These are phyloP conservation scores for Baronia brevicornis DNA, from an alignment of 2,888 invertebrate species.

Conservation along the genomic window DNA sequence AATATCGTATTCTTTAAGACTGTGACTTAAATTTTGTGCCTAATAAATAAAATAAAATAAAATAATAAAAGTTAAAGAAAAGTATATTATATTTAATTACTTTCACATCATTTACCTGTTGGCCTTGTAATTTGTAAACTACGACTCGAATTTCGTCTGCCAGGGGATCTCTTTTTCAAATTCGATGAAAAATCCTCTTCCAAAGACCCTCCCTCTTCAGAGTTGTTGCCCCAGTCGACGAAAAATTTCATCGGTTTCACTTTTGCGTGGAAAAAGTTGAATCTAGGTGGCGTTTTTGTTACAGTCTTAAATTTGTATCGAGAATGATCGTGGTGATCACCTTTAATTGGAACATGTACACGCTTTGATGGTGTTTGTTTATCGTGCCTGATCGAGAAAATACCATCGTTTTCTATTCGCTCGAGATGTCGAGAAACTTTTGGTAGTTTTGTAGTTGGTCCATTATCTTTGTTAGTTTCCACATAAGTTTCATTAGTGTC, in stretches of 20 bases:
- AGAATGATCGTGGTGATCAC: constrained; percentile 4
- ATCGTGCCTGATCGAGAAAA: constrained; percentile 5
- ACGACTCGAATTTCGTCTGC: constrained; percentile 21
- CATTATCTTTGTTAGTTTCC: constrained; percentile 12
- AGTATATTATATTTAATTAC: constrained; percentile 1
- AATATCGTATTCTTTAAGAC: no score
- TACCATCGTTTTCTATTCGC: background rate
- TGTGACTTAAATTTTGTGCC: no score
- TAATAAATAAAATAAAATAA: background rate
- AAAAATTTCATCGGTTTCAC: constrained; percentile 24
- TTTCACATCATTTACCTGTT: constrained; percentile 22
- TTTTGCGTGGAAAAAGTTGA: constrained; percentile 22
- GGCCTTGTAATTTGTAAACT: constrained; percentile 19
- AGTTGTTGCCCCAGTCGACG: constrained; percentile 22
- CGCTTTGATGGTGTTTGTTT: background rate
- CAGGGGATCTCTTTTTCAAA: constrained; percentile 29
- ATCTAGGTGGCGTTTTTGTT: constrained; percentile 19
- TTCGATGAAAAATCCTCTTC: constrained; percentile 42
- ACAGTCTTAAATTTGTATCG: constrained; percentile 10
- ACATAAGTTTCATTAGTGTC: background rate
- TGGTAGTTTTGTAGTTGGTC: constrained; percentile 1
- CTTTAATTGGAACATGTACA: background rate
- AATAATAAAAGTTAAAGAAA: background rate
- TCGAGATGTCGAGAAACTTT: background rate
- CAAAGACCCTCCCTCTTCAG: constrained; percentile 29